These are phyloP conservation scores for Oxyteleia sp. DNA, from an alignment of 2,888 invertebrate species.

Conservation along the genomic window DNA sequence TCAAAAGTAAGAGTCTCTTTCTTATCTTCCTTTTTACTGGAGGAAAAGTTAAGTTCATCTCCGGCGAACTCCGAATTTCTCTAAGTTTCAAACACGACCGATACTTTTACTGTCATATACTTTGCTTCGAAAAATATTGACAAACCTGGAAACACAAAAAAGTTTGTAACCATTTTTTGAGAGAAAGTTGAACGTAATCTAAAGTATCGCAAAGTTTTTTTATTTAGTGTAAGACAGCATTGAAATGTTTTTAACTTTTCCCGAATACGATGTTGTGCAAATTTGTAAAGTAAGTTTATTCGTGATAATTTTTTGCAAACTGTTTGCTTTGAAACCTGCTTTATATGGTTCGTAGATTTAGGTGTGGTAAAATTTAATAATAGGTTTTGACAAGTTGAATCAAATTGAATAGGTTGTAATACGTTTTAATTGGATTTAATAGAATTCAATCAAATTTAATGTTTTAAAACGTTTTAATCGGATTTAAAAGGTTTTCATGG, in stretches of 20 bases:
- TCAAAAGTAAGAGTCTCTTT: conserved; percentile 22
- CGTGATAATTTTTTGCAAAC: no score
- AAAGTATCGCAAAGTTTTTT: conserved; percentile 25
- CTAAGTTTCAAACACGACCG: conserved; percentile 41
- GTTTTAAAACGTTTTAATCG: no score
- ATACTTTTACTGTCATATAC: conserved; percentile 58
- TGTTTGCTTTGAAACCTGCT: no score
- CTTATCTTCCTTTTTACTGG: background rate
- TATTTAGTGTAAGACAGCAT: conserved; percentile 2
- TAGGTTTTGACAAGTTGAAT: no score
- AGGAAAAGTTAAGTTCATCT: conserved; percentile 29
- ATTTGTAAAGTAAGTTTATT: no score
- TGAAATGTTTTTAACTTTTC: background rate
- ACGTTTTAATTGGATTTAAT: no score
- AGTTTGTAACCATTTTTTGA: conserved; percentile 35
- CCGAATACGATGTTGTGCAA: no score
- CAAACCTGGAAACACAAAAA: conserved; percentile 54
- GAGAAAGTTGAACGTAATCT: conserved; percentile 47
- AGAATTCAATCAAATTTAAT: no score
- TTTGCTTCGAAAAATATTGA: conserved; percentile 58
- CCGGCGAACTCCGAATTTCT: conserved; percentile 21
- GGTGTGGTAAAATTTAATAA: no score
- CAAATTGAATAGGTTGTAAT: no score
- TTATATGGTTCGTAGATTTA: no score
- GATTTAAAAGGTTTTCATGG: no score